These are phyloP conservation scores for Pheosia gnoma DNA, from an alignment of 2,888 invertebrate species.

Conservation along the genomic window DNA sequence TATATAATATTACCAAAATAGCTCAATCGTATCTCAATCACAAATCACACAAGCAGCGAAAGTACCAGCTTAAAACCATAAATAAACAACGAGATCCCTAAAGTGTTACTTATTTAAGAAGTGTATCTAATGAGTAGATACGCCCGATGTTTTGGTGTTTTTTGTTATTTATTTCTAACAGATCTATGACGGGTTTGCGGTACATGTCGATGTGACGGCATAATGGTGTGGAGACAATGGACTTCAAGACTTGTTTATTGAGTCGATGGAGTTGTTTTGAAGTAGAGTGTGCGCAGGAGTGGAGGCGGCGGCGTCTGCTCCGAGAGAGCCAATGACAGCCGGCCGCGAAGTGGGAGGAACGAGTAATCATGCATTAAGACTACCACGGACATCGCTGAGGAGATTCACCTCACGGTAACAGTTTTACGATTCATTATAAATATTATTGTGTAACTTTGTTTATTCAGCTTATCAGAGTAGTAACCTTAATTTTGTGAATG, in stretches of 20 bases:
- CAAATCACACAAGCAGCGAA: background rate
- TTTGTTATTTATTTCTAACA: constrained; percentile 65
- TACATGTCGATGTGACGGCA: constrained; percentile 69
- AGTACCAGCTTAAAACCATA: constrained; percentile 15
- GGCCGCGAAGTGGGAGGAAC: constrained; percentile 74
- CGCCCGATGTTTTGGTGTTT: constrained; percentile 38
- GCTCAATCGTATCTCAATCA: background rate
- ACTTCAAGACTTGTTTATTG: constrained; percentile 80
- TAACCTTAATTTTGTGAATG: constrained; percentile 44
- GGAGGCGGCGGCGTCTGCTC: constrained; percentile 76
- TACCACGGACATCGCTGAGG: constrained; percentile 49
- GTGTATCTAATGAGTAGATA: constrained; percentile 54
- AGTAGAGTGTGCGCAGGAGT: constrained; percentile 76
- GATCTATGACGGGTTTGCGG: constrained; percentile 68
- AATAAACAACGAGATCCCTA: constrained; percentile 12
- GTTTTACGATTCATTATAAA: constrained; percentile 59
- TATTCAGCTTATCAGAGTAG: constrained; percentile 40
- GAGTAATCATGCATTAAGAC: constrained; percentile 74
- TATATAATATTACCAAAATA: background rate
- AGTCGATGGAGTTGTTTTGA: constrained; percentile 80
- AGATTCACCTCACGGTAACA: constrained; percentile 63
- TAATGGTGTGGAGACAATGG: constrained; percentile 78
- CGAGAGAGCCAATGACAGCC: constrained; percentile 73
- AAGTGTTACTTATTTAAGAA: constrained; percentile 33
- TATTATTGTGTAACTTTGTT: constrained; percentile 46